phyloP scores from a whole-genome alignment of 2,113 vertebrate species.

The Sprattus sprattus region DNA sequence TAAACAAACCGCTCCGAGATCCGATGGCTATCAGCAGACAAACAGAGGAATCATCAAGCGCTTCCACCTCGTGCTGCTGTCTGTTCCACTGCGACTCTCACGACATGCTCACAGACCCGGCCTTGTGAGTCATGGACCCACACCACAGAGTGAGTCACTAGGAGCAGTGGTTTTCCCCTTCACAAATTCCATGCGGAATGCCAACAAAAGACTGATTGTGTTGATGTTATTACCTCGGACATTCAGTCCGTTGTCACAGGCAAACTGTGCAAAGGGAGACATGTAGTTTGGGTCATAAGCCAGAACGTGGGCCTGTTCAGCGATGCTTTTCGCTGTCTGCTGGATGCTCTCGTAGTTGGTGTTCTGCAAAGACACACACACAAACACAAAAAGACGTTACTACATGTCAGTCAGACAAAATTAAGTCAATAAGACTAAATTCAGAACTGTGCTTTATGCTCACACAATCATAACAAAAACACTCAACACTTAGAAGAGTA shows the following conservation, averaged over 20 bases:
- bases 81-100: not conserved
- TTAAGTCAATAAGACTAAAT: too few relatives aligned
- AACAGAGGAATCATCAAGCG: not conserved
- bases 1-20: not conserved
- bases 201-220: not conserved
- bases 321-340: slow-evolving; percentile 94
- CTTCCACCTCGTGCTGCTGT: not conserved
- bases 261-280: slow-evolving; percentile 99
- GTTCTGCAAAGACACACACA: slow-evolving; percentile 69
- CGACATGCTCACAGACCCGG: not conserved
- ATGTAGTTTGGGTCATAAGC: slow-evolving; percentile 99
- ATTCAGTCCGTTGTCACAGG: slow-evolving; percentile 96
- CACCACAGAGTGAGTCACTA: too few relatives aligned
- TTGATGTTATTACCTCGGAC: slow-evolving; percentile 82
- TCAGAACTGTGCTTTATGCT: too few relatives aligned
- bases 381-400: not conserved
- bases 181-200: too few relatives aligned
- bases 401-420: too few relatives aligned
- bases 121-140: too few relatives aligned
- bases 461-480: not conserved
- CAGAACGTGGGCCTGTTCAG: slow-evolving; percentile 94
- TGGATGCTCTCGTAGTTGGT: slow-evolving; percentile 96
- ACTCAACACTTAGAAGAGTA: not conserved
- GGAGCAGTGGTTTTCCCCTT: too few relatives aligned
- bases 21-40: not conserved